Evolutionary conservation across 2,888 invertebrate species (phyloP), one percentile per base, ranked within the genome.

Genomic region (Charanyca ferruginea): DNA sequence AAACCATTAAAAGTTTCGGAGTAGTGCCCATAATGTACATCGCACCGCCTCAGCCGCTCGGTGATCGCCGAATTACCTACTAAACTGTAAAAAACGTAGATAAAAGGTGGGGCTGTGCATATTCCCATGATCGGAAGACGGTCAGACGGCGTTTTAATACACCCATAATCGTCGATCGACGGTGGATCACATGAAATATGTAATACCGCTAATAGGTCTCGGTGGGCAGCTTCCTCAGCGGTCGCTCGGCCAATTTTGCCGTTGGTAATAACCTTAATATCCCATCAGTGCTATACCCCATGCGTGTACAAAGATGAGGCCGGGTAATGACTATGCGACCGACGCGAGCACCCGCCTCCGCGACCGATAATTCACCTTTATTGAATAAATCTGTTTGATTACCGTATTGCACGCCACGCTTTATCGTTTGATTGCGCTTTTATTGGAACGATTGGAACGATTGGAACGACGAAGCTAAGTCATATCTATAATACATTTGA

Each of bases 161-260:
- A 90, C 89, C 93, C 92, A 93, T 95, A 94, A 95, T 94, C 91
- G 91, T 85, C 89, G 92, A 88, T 91, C 91, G 92, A 89, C 88
- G 89, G 85, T 84, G 91, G 91, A 92, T 91, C 92, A 91, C 91
- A 94, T 93, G 92, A 93, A 94, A 94, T 94, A 94, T 94, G 93
- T 93, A 93, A 93, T 94, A 90, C 91, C 91, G 91, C 93, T 94
- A 94, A 94, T 94, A 94, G 93, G 92, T 90, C 88, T 91, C 87
- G 89, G 91, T 87, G 91, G 91, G 92, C 89, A 94, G 95, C 95
- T 95, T 93, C 95, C 94, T 95, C 93, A 95, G 95, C 95, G 95
- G 95, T 94, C 91, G 93, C 89, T 90, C 85, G 89, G 90, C 91
- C 94, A 94, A 94, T 94, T 94, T 95, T 75, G 89, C 93, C 91